Conservation (phyloP, 1,140 invertebrate genomes). For the Zaprionus vittiger region DNA sequence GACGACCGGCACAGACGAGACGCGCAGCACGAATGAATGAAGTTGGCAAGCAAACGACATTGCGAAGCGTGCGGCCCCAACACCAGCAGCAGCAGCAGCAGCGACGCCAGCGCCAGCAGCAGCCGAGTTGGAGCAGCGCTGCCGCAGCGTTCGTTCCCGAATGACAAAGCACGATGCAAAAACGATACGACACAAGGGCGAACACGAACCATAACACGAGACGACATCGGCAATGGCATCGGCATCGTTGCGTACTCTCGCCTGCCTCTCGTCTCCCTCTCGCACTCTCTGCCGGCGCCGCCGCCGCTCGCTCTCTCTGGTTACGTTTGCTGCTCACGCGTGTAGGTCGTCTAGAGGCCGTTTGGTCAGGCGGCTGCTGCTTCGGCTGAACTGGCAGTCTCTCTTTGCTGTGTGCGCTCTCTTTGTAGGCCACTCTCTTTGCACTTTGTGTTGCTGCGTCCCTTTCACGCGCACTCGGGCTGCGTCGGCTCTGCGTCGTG, state of each 20-base stretch:
- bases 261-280: background rate
- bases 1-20: slow-evolving; percentile 72
- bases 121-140: background rate
- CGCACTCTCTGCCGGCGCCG: slow-evolving; percentile 1
- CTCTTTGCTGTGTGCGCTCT: slow-evolving; percentile 31
- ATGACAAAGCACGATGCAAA: slow-evolving; percentile 34
- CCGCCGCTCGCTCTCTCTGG: slow-evolving; percentile 16
- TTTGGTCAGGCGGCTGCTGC: slow-evolving; percentile 35
- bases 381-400: slow-evolving; percentile 1
- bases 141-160: background rate
- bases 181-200: slow-evolving; percentile 24
- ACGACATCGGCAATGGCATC: too few relatives aligned
- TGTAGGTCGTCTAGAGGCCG: slow-evolving; percentile 84
- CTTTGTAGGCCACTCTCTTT: slow-evolving; percentile 19
- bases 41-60: slow-evolving; percentile 62
- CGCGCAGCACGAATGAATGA: slow-evolving; percentile 77
- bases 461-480: slow-evolving; percentile 9
- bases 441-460: background rate
- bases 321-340: slow-evolving; percentile 62
- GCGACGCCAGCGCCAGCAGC: slow-evolving; percentile 5
- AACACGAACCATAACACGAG: too few relatives aligned
- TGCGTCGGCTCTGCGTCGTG: background rate
- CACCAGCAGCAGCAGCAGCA: slow-evolving; percentile 14
- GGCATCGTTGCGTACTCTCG: background rate
- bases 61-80: slow-evolving; percentile 25